Percentiles rank a stretch among this genome's conserved stretches.
These are phyloP conservation scores for Priocnemis perturbator DNA, from an alignment of 2,888 invertebrate genomes.

Conservation along the genomic window DNA sequence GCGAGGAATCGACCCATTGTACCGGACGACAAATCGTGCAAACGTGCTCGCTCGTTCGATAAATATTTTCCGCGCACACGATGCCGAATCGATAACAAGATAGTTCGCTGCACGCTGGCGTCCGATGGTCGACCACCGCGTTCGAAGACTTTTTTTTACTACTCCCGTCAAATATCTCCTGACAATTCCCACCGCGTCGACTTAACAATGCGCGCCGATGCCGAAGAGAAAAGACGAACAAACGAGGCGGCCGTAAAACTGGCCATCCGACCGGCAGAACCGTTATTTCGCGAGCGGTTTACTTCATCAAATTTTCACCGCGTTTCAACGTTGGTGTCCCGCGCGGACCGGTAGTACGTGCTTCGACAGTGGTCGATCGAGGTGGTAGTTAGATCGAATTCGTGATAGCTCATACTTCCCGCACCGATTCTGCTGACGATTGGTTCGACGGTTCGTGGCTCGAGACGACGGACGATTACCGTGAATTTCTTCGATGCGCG, in stretches of 20 bases:
- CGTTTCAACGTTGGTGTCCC: conserved; percentile 27
- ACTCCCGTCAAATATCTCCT: too few relatives aligned
- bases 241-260: conserved; percentile 32
- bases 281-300: conserved; percentile 34
- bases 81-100: conserved; percentile 12
- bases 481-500: too few relatives aligned
- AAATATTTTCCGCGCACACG: conserved; percentile 12
- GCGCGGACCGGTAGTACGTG: too few relatives aligned
- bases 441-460: too few relatives aligned
- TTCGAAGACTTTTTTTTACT: background rate
- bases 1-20: too few relatives aligned
- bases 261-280: conserved; percentile 29
- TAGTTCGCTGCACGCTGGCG: background rate
- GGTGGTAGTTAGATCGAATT: too few relatives aligned
- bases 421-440: too few relatives aligned
- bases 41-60: background rate
- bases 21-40: too few relatives aligned
- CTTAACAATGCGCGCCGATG: background rate
- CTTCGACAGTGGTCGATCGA: too few relatives aligned
- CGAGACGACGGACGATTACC: too few relatives aligned
- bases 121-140: background rate
- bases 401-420: too few relatives aligned
- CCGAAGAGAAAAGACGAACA: conserved; percentile 34
- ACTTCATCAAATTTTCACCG: conserved; percentile 41
- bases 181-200: background rate